Conservation (phyloP, 2,113 vertebrate species). For the Progne subis region DNA sequence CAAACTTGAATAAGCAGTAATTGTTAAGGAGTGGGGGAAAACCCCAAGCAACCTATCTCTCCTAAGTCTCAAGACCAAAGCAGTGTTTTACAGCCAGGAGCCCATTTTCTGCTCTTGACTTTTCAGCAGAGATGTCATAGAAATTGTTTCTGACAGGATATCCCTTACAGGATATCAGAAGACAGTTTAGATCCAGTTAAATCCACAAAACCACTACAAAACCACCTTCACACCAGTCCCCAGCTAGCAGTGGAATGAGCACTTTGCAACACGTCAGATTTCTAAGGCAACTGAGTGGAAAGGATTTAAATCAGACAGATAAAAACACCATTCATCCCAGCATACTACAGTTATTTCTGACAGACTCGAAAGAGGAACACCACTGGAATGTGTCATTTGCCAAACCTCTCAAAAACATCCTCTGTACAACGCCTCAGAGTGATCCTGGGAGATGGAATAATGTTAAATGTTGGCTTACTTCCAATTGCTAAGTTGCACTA, state of each 20-base stretch:
- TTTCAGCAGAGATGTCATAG: background rate
- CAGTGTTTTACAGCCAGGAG: background rate
- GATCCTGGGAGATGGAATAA: background rate
- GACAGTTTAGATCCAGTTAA: background rate
- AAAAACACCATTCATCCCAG: slow-evolving; percentile 1
- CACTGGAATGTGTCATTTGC: background rate
- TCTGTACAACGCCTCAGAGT: background rate
- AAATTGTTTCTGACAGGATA: background rate
- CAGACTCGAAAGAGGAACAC: background rate
- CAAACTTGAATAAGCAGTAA: background rate
- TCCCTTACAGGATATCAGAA: background rate
- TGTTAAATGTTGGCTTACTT: background rate
- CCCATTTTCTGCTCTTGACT: background rate
- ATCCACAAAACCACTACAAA: background rate
- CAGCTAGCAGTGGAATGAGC: background rate
- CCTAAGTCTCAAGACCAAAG: background rate
- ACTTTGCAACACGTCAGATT: background rate
- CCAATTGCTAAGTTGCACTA: background rate
- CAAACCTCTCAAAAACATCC: background rate
- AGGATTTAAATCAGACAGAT: background rate
- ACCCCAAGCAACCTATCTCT: background rate
- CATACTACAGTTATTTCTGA: background rate
- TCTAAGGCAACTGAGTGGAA: background rate
- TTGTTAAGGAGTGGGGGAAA: background rate
- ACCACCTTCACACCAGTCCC: background rate